Evolutionary conservation across 2,888 invertebrate species (phyloP), one percentile per base, ranked within the genome.

Genomic region (Gymnoscelis rufifasciata): DNA sequence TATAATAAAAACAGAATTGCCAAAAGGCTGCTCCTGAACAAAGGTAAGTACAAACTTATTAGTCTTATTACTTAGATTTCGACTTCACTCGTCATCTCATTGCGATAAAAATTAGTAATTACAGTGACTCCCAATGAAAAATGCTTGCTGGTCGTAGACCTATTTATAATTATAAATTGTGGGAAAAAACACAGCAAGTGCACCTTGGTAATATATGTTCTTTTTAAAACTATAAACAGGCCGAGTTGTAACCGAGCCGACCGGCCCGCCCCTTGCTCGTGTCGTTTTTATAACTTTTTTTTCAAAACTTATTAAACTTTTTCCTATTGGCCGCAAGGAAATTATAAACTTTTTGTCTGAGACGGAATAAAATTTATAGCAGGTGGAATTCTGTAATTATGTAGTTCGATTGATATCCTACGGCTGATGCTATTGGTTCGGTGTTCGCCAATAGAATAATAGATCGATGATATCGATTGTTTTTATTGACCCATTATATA

Each of bases 301-400:
- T 71, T 66, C 53, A 59, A 58, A 62, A 55, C 57, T 70, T 78
- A 79, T 78, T 82, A 83, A 78, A 80, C 83, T 83, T 86, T 87
- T 87, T 83, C 78, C 83, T 80, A 86, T 87, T 84, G 86, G 86
- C 74, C 71, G 67, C 64, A 66, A 75, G 75, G 75, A 67, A 79
- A 84, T 83, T 82, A 80, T 78, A 71, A 76, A 42, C 46, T 62
- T 71, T 78, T 78, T 77, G 68, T 75, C 63, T 44, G 60, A 60
- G 61, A 64, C 59, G 56, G 63, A 78, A 80, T 84, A 73, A 82
- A 83, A 87, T 88, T 86, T 84, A 86, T 87, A 83, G 83, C 80
- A 78, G 78, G 77, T 78, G 78, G 66, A 74, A 71, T 71, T 58
- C 55, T 68, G 46, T 69, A 69, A 69, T 68, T 72, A 58, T 70